Base-by-base conservation (phyloP, 2,797 vertebrate genomes). In the Phoeniculus purpureus region DNA sequence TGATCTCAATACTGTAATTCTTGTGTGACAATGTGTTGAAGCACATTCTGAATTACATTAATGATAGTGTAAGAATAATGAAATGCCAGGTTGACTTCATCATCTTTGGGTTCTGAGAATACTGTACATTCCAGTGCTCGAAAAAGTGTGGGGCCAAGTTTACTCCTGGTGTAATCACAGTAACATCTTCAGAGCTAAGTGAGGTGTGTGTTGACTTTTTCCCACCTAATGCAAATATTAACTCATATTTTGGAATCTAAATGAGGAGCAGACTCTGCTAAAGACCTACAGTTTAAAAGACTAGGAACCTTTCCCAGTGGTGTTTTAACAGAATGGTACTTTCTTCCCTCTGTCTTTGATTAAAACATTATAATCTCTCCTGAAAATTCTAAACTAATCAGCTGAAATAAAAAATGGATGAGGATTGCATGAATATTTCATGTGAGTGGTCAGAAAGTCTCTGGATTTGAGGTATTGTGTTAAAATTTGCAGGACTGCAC, bases 1-100 rank as follows among this genome's bases (percentile, higher is more conserved):
- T 72, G 65, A 78, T 95, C 84, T 94, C 81, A 55, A 5, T 81
- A 52, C 62, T 85, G 81, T 86, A 93, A 92, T 90, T 93, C 79
- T 90, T 85, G 62, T 75, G 81, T 78, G 86, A 91, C 81, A 82
- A 71, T 25, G 20, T 72, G 45, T 74, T 62, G 76, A 80, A 94
- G 31, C 59, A 90, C 50, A 78, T 75, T 59, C 88, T 83, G 86
- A 81, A 64, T 92, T 89, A 45, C 70, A 27, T 94, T 93, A 91
- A 76, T 43, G 84, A 84, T 74, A 89, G 56, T 19, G 48, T 34
- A 64, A 77, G 89, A 90, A 79, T 88, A 92, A 91, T 65, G 72
- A 78, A 80, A 88, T 65, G 64, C 15, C 50, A 82, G 68, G 84
- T 52, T 32, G 81, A 80, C 79, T 87, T 85, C 37, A 40, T 89